Evolutionary conservation across 2,797 vertebrate species (phyloP), one percentile per base, ranked within the genome.

Genomic region (Crenuchus spilurus): DNA sequence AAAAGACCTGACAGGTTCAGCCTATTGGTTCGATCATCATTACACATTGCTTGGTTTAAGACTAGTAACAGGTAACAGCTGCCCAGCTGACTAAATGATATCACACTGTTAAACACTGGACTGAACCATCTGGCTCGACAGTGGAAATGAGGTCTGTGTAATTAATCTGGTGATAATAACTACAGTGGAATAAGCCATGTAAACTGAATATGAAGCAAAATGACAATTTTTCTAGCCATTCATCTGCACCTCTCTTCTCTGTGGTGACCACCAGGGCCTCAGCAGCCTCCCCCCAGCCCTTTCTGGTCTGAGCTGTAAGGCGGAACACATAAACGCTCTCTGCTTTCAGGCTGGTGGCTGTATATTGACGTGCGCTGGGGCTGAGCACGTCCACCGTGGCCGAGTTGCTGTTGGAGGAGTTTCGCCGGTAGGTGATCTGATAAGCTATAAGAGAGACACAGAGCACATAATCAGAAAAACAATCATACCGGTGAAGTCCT

Each of bases 231-330:
- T n/a, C n/a, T n/a, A n/a, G n/a, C n/a, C n/a, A n/a, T n/a, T n/a
- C 14, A 5, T 46, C 31, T 35, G 28, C 83, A 97, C 97, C 96
- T 96, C 97, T 94, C 83, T 97, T 99, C 82, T 99, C 96, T 0
- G 97, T 99, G 70, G 97, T 99, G 82, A 99, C 96, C 82, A 99
- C 96, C 77, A 98, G 83, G 0, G 95, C 97, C 85, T 98, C 97
- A 0, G 96, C 94, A 0, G 94, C 94, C 80, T 97, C 95, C 0
- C 97, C 97, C 97, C 97, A 99, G 62, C 97, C 97, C 77, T 99
- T 99, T 65, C 97, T 94, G 41, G 96, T 99, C 88, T 98, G 97
- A 7, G 97, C 97, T 0, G 94, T 94, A 83, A 99, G 92, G n/a
- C 96, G 93, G 88, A 98, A 99, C 49, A 98, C 90, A 82, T 98